Evolutionary conservation across 1,140 invertebrate genomes (phyloP), one percentile per base, ranked within the genome.

Genomic region (Habropoda laboriosa): DNA sequence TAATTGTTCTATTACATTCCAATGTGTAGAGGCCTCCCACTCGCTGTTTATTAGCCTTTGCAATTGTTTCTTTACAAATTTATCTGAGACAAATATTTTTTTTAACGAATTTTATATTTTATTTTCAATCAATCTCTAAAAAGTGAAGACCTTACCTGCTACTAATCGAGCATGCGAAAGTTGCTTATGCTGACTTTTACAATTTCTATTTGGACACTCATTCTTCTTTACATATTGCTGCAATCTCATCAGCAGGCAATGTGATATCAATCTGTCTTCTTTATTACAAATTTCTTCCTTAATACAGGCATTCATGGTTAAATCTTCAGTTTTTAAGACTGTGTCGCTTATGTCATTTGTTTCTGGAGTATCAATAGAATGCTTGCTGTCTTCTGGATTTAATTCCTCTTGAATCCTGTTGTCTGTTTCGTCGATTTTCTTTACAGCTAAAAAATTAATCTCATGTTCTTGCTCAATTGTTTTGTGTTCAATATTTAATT

Each of bases 11-110:
- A 88, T 40, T 1, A 91, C 80, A n/a, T 89, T 72, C 6, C 55
- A 68, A 66, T 89, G 86, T 32, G 84, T 16, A 35, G 79, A 60
- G n/a, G 13, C 81, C 16, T 84, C 58, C 91, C 91, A 92, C 12
- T 83, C 63, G 49, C 71, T 77, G 3, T 86, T 27, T 8, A 87
- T 47, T 5, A 92, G 58, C 60, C 57, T 63, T 13, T 66, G 16
- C 21, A 92, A n/a, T 76, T 92, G 83, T 13, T 60, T 58, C 30
- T 74, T 66, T 13, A 87, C 84, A 49, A 86, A 88, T 49, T 74
- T 83, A 40, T 90, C 91, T 92, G 66, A 80, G 87, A 88, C 58
- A 70, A 71, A 81, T 45, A 16, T 13, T 35, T 45, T n/a, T 32
- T 70, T 63, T 16, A 24, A 32, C 47, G 27, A n/a, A n/a, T 47